Evolutionary conservation across 2,888 invertebrate species (phyloP).

Genomic region (Caenorhabditis angaria): DNA sequence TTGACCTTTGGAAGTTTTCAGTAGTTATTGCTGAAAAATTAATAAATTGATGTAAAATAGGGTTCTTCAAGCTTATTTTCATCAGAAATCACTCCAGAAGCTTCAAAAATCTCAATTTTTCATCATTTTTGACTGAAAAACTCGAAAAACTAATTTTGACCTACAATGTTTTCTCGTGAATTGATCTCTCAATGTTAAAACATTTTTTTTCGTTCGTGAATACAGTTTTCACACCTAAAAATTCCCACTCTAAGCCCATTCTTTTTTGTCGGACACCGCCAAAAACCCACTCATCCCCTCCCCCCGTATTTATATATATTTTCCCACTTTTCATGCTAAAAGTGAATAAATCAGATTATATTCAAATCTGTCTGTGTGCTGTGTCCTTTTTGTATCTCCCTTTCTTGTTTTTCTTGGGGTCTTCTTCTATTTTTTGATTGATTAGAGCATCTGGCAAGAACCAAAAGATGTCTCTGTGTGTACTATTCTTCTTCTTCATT

Average conservation of each 20-base stretch:
- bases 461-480: not conserved
- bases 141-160: too few species aligned
- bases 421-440: conserved; percentile 6
- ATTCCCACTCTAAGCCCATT: not conserved
- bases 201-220: too few species aligned
- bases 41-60: too few species aligned
- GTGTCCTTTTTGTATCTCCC: not conserved
- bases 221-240: not conserved
- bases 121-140: too few species aligned
- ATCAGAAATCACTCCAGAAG: too few species aligned
- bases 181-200: too few species aligned
- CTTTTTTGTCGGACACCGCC: not conserved
- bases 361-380: not conserved
- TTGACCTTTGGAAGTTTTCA: too few species aligned
- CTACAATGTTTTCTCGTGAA: too few species aligned
- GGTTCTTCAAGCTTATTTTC: too few species aligned
- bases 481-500: not conserved
- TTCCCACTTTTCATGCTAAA: not conserved
- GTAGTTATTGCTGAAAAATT: too few species aligned
- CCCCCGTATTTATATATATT: not conserved
- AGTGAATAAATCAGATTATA: conserved; percentile 4
- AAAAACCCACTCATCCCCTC: not conserved
- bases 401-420: conserved; percentile 7
- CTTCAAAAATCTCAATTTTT: too few species aligned
- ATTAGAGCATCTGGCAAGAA: conserved; percentile 1